Evolutionary conservation across 2,797 vertebrate species (phyloP), one percentile per base, ranked within the genome.

Genomic region (Carapus acus): DNA sequence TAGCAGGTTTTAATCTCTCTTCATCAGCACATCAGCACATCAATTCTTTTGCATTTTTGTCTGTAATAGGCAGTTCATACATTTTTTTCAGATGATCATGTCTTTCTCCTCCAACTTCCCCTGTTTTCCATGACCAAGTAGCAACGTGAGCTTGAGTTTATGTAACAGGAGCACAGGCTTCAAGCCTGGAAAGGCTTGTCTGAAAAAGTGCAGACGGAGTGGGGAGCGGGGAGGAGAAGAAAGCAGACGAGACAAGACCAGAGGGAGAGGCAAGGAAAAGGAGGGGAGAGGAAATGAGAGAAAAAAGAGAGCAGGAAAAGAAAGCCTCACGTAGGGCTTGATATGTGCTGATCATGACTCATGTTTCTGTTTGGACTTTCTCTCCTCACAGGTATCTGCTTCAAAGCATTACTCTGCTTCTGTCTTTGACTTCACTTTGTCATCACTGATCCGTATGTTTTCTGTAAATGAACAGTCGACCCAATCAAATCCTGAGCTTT

Each of bases 81-180:
- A 11, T 31, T 33, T 34, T 23, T 29, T 37, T 49, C n/a, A n/a
- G n/a, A n/a, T n/a, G n/a, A n/a, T n/a, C 49, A 69, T 62, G 49
- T 64, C 71, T 71, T 73, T 56, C 60, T 58, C 16, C 11, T 33
- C n/a, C 47, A 39, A 23, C 46, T 48, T 61, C 18, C 59, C 63
- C 51, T 38, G 38, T 66, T 60, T 58, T 72, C 65, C 54, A 49
- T 76, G 71, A 79, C 71, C 79, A 62, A 6, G 15, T 56, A 66
- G 57, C 43, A 51, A 42, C 44, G 71, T 1, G 12, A 70, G 64
- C 49, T 72, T 47, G 61, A 68, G 61, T 86, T 83, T 80, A 76
- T 81, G 73, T 76, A 79, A 82, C 57, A 58, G 58, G 36, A 4
- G 62, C 68, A 72, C 49, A 73, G 78, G 61, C 68, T 81, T 77